Evolutionary conservation across 2,888 invertebrate species (phyloP).

Genomic region (Ditula angustiorana): DNA sequence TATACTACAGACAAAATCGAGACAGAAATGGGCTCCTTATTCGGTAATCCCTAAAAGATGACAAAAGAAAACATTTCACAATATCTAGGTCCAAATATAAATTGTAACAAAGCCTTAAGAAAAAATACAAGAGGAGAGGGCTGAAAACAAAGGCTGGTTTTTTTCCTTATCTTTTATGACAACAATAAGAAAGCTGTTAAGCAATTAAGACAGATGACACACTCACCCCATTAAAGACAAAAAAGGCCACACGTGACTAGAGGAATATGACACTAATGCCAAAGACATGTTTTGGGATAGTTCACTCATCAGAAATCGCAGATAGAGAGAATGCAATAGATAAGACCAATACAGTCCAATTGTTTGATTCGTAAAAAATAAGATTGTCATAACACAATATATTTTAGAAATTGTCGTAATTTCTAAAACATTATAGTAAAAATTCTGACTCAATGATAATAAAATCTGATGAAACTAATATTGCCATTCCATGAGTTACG

Average conservation of each 20-base stretch:
- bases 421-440: no score
- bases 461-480: no score
- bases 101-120: background rate
- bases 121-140: background rate
- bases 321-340: conserved; percentile 45
- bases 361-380: background rate
- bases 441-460: no score
- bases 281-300: conserved; percentile 54
- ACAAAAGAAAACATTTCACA: background rate
- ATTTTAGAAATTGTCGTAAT: no score
- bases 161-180: conserved; percentile 48
- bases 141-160: background rate
- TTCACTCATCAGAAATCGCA: conserved; percentile 34
- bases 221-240: conserved; percentile 60
- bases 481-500: no score
- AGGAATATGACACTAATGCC: conserved; percentile 69
- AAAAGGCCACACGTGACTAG: conserved; percentile 69
- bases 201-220: conserved; percentile 76
- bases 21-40: no score
- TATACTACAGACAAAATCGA: no score
- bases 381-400: no score
- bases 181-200: conserved; percentile 65
- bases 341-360: conserved; percentile 3
- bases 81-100: background rate
- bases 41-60: no score